Evolutionary conservation across 2,113 vertebrate species (phyloP), one percentile per base, ranked within the genome.

Genomic region (Bungarus multicinctus): DNA sequence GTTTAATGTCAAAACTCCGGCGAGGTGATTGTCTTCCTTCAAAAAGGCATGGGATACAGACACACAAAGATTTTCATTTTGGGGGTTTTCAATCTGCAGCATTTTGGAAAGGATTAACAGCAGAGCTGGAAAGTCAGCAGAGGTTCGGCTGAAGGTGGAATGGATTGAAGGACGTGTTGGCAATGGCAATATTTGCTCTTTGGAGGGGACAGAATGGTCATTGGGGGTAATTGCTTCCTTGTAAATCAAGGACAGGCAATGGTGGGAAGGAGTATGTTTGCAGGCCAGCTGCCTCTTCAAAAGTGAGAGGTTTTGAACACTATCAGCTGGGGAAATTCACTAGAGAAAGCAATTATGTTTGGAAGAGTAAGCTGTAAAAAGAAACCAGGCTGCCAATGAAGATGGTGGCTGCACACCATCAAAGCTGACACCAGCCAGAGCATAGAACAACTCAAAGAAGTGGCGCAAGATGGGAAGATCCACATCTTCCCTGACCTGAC

Each of bases 101-200:
- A 43, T 90, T 60, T 93, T 93, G 92, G 54, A 90, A 90, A 86
- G 22, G n/a, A n/a, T 93, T 93, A 86, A 87, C 60, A 55, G 52
- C 55, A 39, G 69, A 60, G 45, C 25, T 43, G 88, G 88, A 30
- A 85, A 90, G 55, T 90, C 92, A 53, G 92, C 88, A 30, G 43
- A 16, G 69, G 74, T 87, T 93, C n/a, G 20, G 45, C 54, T 87
- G 88, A 85, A 93, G 85, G 25, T 45, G n/a, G 22, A 22, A 22
- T 4, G 74, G 43, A n/a, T n/a, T 52, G 92, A 64, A 93, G 16
- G 27, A n/a, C 34, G 52, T 87, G 58, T 39, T 34, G 30, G 30
- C 1, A 60, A 23, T 34, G 30, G 74, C 45, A 43, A 93, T 53
- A 43, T 93, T 93, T 90, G 39, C 7, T 93, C 52, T 89, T 55